Base-by-base conservation (phyloP, 2,113 vertebrate species). In the Pedionomus torquatus region DNA sequence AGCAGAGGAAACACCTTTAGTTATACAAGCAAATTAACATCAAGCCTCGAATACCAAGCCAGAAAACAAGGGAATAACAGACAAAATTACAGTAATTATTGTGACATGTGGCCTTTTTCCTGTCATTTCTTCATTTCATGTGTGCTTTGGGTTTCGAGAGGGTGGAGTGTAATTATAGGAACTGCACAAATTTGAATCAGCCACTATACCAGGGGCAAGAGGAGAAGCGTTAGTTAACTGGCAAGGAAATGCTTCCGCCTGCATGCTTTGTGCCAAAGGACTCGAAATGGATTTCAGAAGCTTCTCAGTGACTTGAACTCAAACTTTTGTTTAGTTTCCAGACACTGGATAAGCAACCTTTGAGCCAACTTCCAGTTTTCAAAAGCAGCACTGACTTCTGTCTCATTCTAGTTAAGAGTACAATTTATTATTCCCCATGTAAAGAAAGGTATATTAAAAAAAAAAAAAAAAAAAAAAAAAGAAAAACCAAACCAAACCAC, bases 1-100 rank as follows among this genome's bases (percentile, higher is more conserved):
- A 95, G 20, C 49, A 96, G 60, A 96, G 93, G 95, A 97, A 97
- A 96, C 94, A 95, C 83, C 93, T 96, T 96, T 83, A 69, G 78
- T 92, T 95, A 85, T 52, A 46, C 70, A 92, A 93, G 57, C 24
- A 96, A 88, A 94, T 95, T 95, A 94, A 71, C 52, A 65, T 1
- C 13, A 1, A 82, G 9, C 28, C 72, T 93, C 65, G 90, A 96
- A 94, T 24, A 57, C 26, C 5, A 9, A 64, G 51, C 37, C 68
- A 97, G 92, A 82, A 97, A 83, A 10, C 64, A 83, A 91, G 28
- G 49, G 87, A 94, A 86, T 87, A 94, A 65, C 46, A 77, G 39
- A 66, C 14, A 6, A 43, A 82, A 84, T 77, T 72, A 81, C 15
- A 68, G n/a, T 41, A 66, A 91, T 89, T 94, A 78, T 35, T 77